These are phyloP conservation scores for Adineta ricciae DNA, from an alignment of 2,888 invertebrate species.

Conservation along the genomic window DNA sequence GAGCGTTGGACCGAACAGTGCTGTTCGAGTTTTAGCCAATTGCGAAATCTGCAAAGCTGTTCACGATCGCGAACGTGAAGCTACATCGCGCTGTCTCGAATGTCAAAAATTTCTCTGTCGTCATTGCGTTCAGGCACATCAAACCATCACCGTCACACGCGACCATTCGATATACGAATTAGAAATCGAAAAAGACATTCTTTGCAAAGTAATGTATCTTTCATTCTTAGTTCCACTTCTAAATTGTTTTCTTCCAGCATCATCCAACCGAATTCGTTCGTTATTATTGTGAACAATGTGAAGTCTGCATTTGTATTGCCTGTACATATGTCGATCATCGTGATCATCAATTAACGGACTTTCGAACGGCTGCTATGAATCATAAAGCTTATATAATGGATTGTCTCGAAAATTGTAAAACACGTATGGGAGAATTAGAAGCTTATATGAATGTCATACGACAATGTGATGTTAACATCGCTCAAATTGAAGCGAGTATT, in stretches of 20 bases:
- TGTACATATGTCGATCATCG: conserved; percentile 51
- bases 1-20: conserved; percentile 35
- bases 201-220: conserved; percentile 43
- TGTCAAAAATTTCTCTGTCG: conserved; percentile 50
- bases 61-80: conserved; percentile 42
- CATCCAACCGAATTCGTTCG: conserved; percentile 49
- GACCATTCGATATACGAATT: conserved; percentile 49
- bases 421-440: conserved; percentile 44
- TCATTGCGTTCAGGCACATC: conserved; percentile 46
- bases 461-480: conserved; percentile 45
- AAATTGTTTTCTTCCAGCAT: not conserved
- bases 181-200: conserved; percentile 50
- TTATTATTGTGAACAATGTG: conserved; percentile 51
- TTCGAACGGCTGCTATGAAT: conserved; percentile 46
- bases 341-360: conserved; percentile 46
- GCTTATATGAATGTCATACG: conserved; percentile 41
- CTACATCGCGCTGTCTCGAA: conserved; percentile 49
- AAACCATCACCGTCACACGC: conserved; percentile 48
- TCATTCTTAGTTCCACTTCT: no score
- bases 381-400: conserved; percentile 48
- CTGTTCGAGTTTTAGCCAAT: conserved; percentile 38
- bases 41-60: conserved; percentile 50
- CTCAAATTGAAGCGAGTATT: conserved; percentile 46
- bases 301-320: conserved; percentile 47
- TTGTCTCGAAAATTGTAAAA: conserved; percentile 44